Evolutionary conservation across 1,140 invertebrate species (phyloP), one percentile per base, ranked within the genome.

Genomic region (Papilio machaon): DNA sequence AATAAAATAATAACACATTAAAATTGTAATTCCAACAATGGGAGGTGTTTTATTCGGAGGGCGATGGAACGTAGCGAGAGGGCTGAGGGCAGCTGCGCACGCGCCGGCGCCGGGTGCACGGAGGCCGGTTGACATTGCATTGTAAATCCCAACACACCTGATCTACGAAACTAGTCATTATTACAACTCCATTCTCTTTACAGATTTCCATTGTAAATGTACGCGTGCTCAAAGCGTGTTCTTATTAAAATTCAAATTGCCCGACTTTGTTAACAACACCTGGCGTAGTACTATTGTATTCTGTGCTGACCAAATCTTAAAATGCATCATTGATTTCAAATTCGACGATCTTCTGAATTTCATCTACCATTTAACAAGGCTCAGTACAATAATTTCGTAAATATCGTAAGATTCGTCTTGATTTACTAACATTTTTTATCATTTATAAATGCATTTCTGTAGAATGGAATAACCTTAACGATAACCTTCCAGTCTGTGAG

Each of bases 401-500:
- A 70, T 5, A 35, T 15, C 13, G 0, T 38, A 17, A 6, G 11
- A 35, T 70, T 70, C 64, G 3, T 15, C 11, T 35, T 13, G 10
- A 70, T 70, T 70, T 35, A 38, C 30, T 70, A 70, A 70, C 30
- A 35, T 76, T 85, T 79, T 43, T 82, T 81, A 46, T 54, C 30
- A 43, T 80, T 89, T 6, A 94, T 89, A 88, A 96, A 98, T 93
- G 97, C 97, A 43, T 94, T 95, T 86, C 96, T 96, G 88, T 97
- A 97, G 88, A 95, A 97, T 17, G 97, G 97, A 38, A 98, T 88
- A 86, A 96, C 96, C 85, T 95, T 93, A 43, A 96, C 91, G 35
- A 97, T 87, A 2, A 95, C 81, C 91, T 96, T 96, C 97, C 97
- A 98, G 85, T 98, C 97, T 0, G 97, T 97, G 58, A 97, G 94